These are phyloP conservation scores for Scylla paramamosain DNA, from an alignment of 1,140 invertebrate species.

Conservation along the genomic window DNA sequence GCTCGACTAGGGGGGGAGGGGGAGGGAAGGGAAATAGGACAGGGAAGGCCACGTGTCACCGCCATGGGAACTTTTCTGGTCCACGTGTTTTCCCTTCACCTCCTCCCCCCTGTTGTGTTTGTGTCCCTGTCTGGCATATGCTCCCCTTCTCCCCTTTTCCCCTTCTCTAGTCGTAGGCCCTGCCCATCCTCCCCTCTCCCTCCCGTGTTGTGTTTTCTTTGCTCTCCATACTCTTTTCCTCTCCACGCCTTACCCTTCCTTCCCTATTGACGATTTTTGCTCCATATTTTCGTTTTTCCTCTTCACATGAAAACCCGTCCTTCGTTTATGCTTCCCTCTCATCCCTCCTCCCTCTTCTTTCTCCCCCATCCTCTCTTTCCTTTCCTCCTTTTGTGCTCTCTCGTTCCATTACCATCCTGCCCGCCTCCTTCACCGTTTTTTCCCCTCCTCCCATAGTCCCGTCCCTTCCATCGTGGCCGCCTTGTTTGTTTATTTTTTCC, in stretches of 20 bases:
- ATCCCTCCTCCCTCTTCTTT: not conserved
- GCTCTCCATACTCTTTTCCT: not conserved
- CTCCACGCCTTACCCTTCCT: not conserved
- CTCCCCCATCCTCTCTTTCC: not conserved
- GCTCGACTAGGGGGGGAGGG: not conserved
- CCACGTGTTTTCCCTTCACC: slow-evolving; percentile 17
- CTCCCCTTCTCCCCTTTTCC: not conserved
- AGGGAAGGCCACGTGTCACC: not conserved
- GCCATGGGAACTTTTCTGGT: slow-evolving; percentile 10
- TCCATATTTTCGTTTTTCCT: not conserved
- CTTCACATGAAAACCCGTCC: not conserved
- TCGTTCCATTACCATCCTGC: slow-evolving; percentile 6
- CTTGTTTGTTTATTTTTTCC: slow-evolving; percentile 23
- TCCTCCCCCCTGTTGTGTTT: not conserved
- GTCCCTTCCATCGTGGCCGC: not conserved
- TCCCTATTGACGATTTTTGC: not conserved
- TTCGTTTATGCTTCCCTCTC: not conserved
- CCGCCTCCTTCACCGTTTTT: not conserved
- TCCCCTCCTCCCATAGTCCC: not conserved
- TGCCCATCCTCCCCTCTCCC: not conserved
- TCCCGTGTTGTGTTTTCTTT: not conserved
- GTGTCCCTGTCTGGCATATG: not conserved
- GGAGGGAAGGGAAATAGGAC: not conserved
- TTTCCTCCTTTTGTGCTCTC: not conserved
- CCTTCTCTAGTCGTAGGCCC: not conserved